Percentiles rank a stretch among this genome's conserved stretches.
These are phyloP conservation scores for Phodopus roborovskii DNA, from an alignment of 2,113 vertebrate genomes.

Conservation along the genomic window DNA sequence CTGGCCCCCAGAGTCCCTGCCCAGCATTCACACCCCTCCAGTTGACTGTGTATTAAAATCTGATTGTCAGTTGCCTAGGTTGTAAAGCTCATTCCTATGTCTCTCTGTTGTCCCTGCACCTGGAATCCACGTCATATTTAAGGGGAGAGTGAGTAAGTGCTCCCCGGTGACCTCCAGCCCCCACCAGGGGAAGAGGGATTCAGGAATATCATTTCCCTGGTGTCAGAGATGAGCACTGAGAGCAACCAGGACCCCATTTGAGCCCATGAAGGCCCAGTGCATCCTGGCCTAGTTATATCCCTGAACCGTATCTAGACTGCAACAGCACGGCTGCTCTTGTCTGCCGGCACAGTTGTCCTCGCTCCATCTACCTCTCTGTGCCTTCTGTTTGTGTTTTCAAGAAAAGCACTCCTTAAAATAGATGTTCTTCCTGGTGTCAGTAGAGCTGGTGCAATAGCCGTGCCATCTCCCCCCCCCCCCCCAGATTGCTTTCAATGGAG, in stretches of 20 bases:
- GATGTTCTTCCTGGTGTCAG: not conserved
- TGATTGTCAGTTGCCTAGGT: not conserved
- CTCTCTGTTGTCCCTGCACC: not conserved
- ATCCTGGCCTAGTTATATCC: not conserved
- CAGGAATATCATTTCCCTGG: not conserved
- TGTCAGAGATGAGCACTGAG: not conserved
- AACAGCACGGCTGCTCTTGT: rapidly evolving
- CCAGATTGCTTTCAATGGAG: not conserved
- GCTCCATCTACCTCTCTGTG: rapidly evolving
- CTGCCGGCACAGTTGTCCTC: not conserved
- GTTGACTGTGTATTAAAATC: not conserved
- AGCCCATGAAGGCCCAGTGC: rapidly evolving
- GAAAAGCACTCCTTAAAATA: constrained; percentile 23
- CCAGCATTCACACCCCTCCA: not conserved
- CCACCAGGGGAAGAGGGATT: rapidly evolving
- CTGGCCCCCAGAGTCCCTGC: not conserved
- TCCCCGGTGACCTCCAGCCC: not conserved
- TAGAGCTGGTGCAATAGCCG: not conserved
- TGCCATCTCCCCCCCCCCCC: too few relatives aligned
- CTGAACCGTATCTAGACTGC: not conserved
- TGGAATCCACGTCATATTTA: not conserved
- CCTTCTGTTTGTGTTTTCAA: not conserved
- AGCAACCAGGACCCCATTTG: rapidly evolving
- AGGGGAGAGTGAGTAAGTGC: not conserved
- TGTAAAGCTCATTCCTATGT: not conserved